phyloP scores from a whole-genome alignment of 2,797 vertebrate species.

The Carduelis carduelis region DNA sequence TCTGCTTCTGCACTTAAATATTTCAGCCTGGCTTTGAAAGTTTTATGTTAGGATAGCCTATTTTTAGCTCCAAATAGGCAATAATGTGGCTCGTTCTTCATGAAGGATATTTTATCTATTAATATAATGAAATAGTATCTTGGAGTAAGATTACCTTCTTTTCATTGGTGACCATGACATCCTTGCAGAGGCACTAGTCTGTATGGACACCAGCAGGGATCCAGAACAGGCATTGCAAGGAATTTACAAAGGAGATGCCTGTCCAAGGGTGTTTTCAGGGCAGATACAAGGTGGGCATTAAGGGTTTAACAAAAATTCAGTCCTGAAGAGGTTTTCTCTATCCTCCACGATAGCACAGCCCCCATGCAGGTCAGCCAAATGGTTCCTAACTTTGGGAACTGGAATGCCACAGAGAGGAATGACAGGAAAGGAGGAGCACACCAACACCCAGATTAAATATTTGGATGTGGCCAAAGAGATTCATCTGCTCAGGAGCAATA shows the following conservation, averaged over 20 bases:
- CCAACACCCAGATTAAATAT: background rate
- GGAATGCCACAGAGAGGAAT: background rate
- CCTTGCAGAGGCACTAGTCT: background rate
- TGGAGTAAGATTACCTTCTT: background rate
- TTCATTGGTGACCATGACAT: background rate
- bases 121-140: slow-evolving; percentile 11
- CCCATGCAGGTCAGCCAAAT: background rate
- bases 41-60: slow-evolving; percentile 10
- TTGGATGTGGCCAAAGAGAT: background rate
- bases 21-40: slow-evolving; percentile 16
- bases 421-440: fast-evolving
- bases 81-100: slow-evolving; percentile 24
- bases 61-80: slow-evolving; percentile 38
- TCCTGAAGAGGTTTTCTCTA: background rate
- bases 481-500: background rate
- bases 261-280: background rate
- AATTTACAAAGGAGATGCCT: background rate
- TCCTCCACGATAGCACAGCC: fast-evolving
- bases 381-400: background rate
- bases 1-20: slow-evolving; percentile 9
- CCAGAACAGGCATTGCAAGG: fast-evolving
- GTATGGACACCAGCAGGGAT: background rate
- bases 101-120: slow-evolving; percentile 17
- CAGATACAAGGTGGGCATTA: background rate
- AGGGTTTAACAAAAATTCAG: background rate